Percentiles rank a stretch among this genome's conserved stretches.
phyloP scores from a whole-genome alignment of 2,888 invertebrate genomes.

The Apodemia hepburni region DNA sequence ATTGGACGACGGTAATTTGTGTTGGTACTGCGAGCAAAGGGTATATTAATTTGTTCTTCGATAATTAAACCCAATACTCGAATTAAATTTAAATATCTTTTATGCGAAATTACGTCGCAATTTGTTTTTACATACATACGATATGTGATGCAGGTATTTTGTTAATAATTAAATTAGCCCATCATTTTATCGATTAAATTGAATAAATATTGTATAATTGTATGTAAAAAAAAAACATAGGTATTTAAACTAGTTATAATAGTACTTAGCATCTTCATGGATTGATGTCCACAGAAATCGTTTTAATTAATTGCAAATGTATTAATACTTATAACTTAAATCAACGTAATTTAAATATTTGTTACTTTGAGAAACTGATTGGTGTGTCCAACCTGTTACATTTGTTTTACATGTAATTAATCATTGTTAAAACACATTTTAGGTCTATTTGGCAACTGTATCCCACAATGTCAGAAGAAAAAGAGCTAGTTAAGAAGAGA shows the following conservation, averaged over 20 bases:
- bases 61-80: not conserved
- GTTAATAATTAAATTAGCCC: not conserved
- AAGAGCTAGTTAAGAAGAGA: conserved; percentile 24
- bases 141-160: no score
- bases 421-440: not conserved
- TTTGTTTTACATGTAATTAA: not conserved
- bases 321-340: no score
- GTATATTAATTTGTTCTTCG: not conserved
- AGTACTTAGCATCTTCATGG: no score
- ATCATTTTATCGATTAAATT: not conserved
- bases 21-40: not conserved
- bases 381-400: not conserved
- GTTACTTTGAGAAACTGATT: not conserved
- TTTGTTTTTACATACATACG: not conserved
- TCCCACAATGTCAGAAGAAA: conserved; percentile 19
- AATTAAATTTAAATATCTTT: not conserved
- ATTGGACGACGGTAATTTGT: not conserved
- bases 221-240: no score
- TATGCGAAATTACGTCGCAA: not conserved
- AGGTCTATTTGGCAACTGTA: not conserved
- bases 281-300: no score
- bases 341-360: no score
- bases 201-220: no score
- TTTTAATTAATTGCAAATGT: no score
- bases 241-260: no score